These are phyloP conservation scores for Aviceda subcristata DNA, from an alignment of 2,113 vertebrate species.

Conservation along the genomic window DNA sequence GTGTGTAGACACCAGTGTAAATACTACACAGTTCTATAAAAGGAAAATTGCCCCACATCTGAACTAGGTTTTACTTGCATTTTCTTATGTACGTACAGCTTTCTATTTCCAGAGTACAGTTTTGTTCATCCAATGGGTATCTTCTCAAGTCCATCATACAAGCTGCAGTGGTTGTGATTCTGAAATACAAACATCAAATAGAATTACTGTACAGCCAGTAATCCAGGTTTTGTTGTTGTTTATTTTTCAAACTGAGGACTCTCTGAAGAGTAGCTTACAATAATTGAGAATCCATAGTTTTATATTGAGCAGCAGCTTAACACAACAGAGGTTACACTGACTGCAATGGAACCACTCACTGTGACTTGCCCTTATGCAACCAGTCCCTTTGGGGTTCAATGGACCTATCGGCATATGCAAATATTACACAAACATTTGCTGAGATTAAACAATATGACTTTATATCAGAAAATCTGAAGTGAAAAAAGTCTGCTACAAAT, in stretches of 20 bases:
- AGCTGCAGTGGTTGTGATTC: constrained; percentile 97
- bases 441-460: neutral
- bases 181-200: constrained; percentile 62
- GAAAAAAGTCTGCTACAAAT: neutral
- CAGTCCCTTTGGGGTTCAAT: neutral
- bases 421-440: neutral
- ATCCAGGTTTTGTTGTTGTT: neutral
- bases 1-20: neutral
- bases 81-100: constrained; percentile 87
- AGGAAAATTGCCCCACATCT: neutral
- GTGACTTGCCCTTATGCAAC: neutral
- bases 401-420: neutral
- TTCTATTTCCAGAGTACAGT: constrained; percentile 98
- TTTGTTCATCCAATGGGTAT: constrained; percentile 92
- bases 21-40: neutral
- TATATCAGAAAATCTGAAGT: neutral
- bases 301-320: neutral
- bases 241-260: neutral
- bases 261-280: neutral
- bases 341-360: neutral
- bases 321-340: neutral
- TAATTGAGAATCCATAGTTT: neutral
- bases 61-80: neutral
- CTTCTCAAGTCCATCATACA: constrained; percentile 99
- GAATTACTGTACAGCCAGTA: neutral